Evolutionary conservation across 1,140 invertebrate species (phyloP), one percentile per base, ranked within the genome.

Genomic region (Bombus polaris): DNA sequence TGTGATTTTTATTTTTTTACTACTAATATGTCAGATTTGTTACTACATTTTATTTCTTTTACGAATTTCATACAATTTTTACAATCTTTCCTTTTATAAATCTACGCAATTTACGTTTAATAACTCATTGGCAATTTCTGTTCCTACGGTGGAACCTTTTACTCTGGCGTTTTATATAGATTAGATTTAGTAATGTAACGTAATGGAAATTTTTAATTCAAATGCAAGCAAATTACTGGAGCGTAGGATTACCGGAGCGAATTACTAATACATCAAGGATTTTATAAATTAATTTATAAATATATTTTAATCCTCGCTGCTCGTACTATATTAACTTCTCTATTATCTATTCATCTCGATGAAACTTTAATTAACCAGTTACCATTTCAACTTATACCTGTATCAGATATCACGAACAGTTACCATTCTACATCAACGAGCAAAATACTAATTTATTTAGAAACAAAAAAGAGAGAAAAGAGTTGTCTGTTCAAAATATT

Each of bases 271-370:
- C 73, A 74, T 22, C 44, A 37, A 74, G n/a, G 42, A 74, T 32
- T 74, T 74, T 35, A 47, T 53, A 74, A 73, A 53, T 32, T 74
- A 74, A 74, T 74, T 35, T 53, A 12, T 74, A 74, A 18, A 74
- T 74, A 74, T 74, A 74, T 13, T 74, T 74, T 53, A 74, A 74
- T 74, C 22, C 73, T 10, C 44, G 15, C 9, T 28, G 72, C 72
- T 9, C 25, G 28, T 12, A 18, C 13, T 73, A n/a, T 47, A 53
- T 53, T 35, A 74, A 74, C 72, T 74, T 32, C n/a, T 53, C 32
- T 25, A 74, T 74, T 74, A 74, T 74, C 53, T 22, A 74, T 44
- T 18, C 28, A 28, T 12, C n/a, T 53, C n/a, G 3, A 53, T 37
- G n/a, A 47, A 74, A 32, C 15, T 53, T 53, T 53, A 53, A 74